These are phyloP conservation scores for Atlantisia rogersi DNA, from an alignment of 2,113 vertebrate genomes.

Conservation along the genomic window DNA sequence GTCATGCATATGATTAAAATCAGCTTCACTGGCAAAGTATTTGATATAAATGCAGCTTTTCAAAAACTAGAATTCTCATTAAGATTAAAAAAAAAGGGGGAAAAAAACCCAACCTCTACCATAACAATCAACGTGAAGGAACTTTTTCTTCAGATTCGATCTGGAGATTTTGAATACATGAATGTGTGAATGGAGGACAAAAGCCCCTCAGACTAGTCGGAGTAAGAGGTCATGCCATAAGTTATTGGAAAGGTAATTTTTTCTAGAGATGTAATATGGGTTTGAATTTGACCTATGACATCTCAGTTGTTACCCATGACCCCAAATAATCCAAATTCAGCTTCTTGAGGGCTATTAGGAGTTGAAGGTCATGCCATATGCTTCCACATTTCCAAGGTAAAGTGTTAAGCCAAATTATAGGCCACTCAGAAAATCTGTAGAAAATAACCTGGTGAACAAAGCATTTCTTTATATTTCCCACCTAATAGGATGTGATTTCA, in stretches of 20 bases:
- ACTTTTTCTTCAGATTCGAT: neutral
- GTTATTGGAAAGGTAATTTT: conserved; percentile 54
- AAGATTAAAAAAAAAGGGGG: neutral
- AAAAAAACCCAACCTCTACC: neutral
- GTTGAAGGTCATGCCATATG: conserved; percentile 27
- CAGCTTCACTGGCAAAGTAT: neutral
- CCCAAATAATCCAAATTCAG: conserved; percentile 57
- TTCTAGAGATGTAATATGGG: conserved; percentile 34
- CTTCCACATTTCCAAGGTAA: conserved; percentile 49
- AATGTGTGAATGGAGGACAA: conserved; percentile 49
- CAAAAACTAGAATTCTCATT: neutral
- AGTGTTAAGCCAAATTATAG: conserved; percentile 53
- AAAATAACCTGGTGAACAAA: conserved; percentile 58
- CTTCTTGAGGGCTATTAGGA: conserved; percentile 46
- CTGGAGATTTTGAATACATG: conserved; percentile 48
- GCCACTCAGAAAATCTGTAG: conserved; percentile 29
- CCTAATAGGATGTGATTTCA: neutral
- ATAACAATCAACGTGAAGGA: neutral
- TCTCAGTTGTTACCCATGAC: conserved; percentile 41
- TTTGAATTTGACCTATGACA: conserved; percentile 64
- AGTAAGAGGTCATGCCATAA: conserved; percentile 39
- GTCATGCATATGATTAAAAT: conserved; percentile 36
- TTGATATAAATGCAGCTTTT: neutral
- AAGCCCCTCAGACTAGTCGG: conserved; percentile 24
- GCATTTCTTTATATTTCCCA: conserved; percentile 1